A percentile compares a stretch with the other conserved stretches of the same genome.
Conservation (phyloP, 2,113 vertebrate species). For the Urocynchramus pylzowi region DNA sequence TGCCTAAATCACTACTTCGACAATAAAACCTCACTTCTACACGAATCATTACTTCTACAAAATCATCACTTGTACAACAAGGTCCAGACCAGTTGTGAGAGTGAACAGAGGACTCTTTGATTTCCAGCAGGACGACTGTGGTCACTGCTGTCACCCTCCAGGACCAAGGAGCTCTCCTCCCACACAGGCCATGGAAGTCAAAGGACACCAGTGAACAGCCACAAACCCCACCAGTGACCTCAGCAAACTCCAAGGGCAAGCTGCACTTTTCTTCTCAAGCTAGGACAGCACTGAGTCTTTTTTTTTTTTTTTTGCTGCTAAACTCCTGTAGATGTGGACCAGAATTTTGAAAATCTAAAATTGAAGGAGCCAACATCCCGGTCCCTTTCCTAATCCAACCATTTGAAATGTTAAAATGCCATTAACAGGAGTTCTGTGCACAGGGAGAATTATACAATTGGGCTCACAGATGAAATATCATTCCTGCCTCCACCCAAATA, state of each 20-base stretch:
- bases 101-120: neutral
- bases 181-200: neutral
- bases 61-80: neutral
- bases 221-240: neutral
- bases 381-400: neutral
- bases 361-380: neutral
- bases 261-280: neutral
- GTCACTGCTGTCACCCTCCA: neutral
- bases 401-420: neutral
- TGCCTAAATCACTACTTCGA: neutral
- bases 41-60: neutral
- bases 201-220: neutral
- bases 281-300: fast-evolving
- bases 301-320: neutral
- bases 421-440: neutral
- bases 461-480: slow-evolving; percentile 24
- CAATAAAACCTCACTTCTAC: neutral
- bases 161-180: neutral
- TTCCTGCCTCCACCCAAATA: slow-evolving; percentile 62
- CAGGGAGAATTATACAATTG: slow-evolving; percentile 21
- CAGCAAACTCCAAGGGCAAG: neutral
- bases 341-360: neutral
- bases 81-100: neutral
- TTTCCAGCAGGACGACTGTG: neutral
- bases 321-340: neutral